Conservation (phyloP, 2,888 invertebrate species). For the Thymelicus sylvestris region DNA sequence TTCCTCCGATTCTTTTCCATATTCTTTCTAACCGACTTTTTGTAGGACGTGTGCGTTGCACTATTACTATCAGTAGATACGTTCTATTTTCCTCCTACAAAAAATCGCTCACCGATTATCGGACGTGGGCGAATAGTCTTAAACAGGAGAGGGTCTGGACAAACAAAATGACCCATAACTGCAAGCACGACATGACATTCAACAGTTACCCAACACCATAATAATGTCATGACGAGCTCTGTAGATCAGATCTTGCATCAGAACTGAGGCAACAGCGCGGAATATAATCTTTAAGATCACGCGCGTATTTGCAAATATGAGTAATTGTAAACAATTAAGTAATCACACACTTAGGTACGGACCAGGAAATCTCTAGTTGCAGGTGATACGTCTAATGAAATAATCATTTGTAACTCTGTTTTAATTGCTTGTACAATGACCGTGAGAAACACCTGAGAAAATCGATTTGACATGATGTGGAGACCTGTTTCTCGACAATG, state of each 20-base stretch:
- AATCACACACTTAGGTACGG: not conserved
- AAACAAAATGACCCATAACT: no score
- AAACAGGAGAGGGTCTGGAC: no score
- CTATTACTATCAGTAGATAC: no score
- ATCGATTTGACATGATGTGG: no score
- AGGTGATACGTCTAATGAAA: not conserved
- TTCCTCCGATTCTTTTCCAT: no score
- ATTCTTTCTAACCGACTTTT: no score
- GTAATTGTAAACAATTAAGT: slow-evolving; percentile 3
- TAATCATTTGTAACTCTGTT: not conserved
- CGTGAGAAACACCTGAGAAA: not conserved
- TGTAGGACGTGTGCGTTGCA: no score
- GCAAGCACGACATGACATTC: slow-evolving; percentile 12
- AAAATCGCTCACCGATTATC: no score
- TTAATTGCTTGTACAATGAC: not conserved
- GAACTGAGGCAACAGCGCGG: slow-evolving; percentile 8
- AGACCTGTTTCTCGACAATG: no score
- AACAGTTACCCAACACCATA: slow-evolving; percentile 1
- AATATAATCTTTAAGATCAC: slow-evolving; percentile 9
- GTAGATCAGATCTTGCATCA: slow-evolving; percentile 27
- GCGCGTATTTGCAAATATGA: not conserved
- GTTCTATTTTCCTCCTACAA: no score
- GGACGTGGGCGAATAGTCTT: no score
- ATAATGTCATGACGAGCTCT: slow-evolving; percentile 8
- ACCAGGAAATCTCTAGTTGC: not conserved